Evolutionary conservation across 2,113 vertebrate species (phyloP).

Genomic region (Lutjanus erythropterus): DNA sequence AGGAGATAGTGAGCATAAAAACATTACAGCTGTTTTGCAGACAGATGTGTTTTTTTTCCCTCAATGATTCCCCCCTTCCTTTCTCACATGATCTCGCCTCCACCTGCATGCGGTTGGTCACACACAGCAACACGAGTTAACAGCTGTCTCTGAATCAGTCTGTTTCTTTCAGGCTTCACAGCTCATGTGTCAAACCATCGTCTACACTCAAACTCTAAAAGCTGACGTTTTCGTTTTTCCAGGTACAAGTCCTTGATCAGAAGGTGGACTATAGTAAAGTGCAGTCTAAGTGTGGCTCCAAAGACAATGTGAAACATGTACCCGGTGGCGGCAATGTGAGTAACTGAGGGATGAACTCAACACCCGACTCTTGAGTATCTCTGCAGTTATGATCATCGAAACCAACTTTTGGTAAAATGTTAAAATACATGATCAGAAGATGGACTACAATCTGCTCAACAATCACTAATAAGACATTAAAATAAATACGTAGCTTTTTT

Average conservation of each 20-base stretch:
- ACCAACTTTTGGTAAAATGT: constrained; percentile 49
- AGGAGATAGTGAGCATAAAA: background rate
- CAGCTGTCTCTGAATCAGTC: constrained; percentile 1
- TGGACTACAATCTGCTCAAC: background rate
- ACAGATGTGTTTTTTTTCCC: too few relatives aligned
- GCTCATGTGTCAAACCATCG: constrained; percentile 9
- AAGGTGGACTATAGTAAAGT: constrained; percentile 96
- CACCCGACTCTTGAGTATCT: constrained; percentile 76
- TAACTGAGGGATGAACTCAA: constrained; percentile 83
- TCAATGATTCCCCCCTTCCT: background rate
- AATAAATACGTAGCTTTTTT: too few relatives aligned
- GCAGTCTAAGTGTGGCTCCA: constrained; percentile 98
- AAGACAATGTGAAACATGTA: constrained; percentile 96
- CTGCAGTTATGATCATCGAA: constrained; percentile 77
- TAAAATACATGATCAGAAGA: constrained; percentile 3
- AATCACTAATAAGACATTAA: background rate
- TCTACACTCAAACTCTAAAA: constrained; percentile 52
- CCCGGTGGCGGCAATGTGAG: constrained; percentile 98
- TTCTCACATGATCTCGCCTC: background rate
- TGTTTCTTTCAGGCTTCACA: constrained; percentile 18
- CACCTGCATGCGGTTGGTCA: constrained; percentile 18
- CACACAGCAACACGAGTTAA: background rate
- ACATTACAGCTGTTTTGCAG: too few relatives aligned
- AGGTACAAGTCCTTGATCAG: constrained; percentile 97
- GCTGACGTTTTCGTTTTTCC: constrained; percentile 79